A percentile compares a stretch with the other conserved stretches of the same genome.
These are phyloP conservation scores for Euplagia quadripunctaria DNA, from an alignment of 2,888 invertebrate genomes.

Conservation along the genomic window DNA sequence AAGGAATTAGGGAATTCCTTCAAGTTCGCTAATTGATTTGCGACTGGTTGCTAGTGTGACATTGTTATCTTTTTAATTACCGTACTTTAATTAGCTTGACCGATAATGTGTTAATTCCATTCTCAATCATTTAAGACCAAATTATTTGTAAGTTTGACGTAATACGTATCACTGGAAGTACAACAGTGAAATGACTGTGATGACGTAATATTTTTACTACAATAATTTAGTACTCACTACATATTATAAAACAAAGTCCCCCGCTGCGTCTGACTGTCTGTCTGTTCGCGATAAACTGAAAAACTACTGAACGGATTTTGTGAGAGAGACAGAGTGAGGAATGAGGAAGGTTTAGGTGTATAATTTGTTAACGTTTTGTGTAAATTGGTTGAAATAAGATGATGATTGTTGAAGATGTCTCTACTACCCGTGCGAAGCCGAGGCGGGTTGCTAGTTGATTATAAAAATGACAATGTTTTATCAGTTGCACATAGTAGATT, in stretches of 20 bases:
- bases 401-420: no score
- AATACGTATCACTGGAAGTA: neutral
- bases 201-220: neutral
- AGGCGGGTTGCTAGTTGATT: no score
- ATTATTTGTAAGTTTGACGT: neutral
- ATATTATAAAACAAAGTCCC: no score
- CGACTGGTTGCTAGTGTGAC: neutral
- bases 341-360: no score
- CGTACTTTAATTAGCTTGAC: neutral
- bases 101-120: neutral
- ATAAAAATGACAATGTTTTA: neutral
- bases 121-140: neutral
- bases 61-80: neutral
- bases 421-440: no score
- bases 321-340: no score
- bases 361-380: no score
- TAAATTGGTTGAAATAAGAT: no score
- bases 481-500: neutral
- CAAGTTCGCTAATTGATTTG: neutral
- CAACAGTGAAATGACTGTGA: neutral
- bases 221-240: no score
- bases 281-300: no score
- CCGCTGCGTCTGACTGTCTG: no score
- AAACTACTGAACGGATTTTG: no score
- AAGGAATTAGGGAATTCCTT: neutral